Evolutionary conservation across 1,140 invertebrate genomes (phyloP), one percentile per base, ranked within the genome.

Genomic region (Planococcus citri): DNA sequence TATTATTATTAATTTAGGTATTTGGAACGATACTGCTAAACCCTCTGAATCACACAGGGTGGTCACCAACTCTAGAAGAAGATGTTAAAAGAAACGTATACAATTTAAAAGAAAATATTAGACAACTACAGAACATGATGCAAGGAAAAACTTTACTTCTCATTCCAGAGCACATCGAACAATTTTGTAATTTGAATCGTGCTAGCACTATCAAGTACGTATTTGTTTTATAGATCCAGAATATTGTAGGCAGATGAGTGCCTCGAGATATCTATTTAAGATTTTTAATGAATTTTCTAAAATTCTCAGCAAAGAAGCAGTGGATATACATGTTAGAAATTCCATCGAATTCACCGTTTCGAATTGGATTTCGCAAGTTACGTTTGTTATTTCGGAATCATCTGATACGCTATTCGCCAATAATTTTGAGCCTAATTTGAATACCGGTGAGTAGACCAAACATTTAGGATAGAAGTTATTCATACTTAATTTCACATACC

Each of bases 121-220:
- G 60, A 24, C 25, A 24, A 25, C 3, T 64, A 17, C 60, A 64
- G 10, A 64, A 64, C 24, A 12, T 64, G 22, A 64, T 64, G 21
- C 21, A 64, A 25, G 60, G 25, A 64, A 64, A 25, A 64, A 64
- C 25, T 24, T 64, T 64, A 64, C 60, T 64, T 14, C 24, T 64
- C 6, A 24, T 64, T 64, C 60, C 60, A 24, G 21, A 64, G 9
- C 21, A 64, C 22, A 27, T 64, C 6, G 60, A 64, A 64, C 21
- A 64, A 25, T 17, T 64, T n/a, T 51, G 41, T 20, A 2, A 51
- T 9, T 17, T 17, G 17, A 51, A 51, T 51, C 2, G 3, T 9
- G 17, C 10, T 9, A 51, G n/a, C 17, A 9, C 10, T 3, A n/a
- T 51, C 10, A 9, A 20, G 41, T 51, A 51, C 3, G 29, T 33